Evolutionary conservation across 2,888 invertebrate species (phyloP).

Genomic region (Pandemis corylana): DNA sequence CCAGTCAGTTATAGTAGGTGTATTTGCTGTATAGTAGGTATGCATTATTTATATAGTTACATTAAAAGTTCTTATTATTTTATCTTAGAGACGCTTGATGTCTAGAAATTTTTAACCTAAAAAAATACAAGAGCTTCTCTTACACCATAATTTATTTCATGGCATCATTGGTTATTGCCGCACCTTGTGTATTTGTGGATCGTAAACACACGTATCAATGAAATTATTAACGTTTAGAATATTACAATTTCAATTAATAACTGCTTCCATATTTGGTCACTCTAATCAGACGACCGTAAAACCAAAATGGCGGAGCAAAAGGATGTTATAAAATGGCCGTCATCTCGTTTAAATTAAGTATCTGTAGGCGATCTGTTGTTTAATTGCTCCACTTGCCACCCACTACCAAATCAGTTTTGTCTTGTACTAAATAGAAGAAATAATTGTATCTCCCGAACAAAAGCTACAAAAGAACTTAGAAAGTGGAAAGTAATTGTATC

Average conservation of each 20-base stretch:
- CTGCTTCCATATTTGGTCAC: background rate
- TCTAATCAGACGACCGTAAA: background rate
- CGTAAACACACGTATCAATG: no score
- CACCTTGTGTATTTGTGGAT: no score
- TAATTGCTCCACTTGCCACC: conserved; percentile 1
- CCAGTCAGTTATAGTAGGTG: no score
- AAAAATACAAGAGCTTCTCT: no score
- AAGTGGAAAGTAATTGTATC: conserved; percentile 24
- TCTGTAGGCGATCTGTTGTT: background rate
- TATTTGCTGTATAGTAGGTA: no score
- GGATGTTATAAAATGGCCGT: background rate
- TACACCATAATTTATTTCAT: no score
- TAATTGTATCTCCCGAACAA: conserved; percentile 17
- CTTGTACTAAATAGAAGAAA: conserved; percentile 13
- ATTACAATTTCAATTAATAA: background rate
- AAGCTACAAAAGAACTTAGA: conserved; percentile 29
- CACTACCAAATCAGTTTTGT: conserved; percentile 15
- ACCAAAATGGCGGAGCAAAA: conserved; percentile 1
- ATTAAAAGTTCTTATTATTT: no score
- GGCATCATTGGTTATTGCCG: no score
- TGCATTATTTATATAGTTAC: no score
- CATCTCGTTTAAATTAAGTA: background rate
- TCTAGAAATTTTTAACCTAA: no score
- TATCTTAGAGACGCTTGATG: no score
- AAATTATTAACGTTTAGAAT: background rate